phyloP scores from a whole-genome alignment of 1,140 invertebrate species.

The Sipha flava region DNA sequence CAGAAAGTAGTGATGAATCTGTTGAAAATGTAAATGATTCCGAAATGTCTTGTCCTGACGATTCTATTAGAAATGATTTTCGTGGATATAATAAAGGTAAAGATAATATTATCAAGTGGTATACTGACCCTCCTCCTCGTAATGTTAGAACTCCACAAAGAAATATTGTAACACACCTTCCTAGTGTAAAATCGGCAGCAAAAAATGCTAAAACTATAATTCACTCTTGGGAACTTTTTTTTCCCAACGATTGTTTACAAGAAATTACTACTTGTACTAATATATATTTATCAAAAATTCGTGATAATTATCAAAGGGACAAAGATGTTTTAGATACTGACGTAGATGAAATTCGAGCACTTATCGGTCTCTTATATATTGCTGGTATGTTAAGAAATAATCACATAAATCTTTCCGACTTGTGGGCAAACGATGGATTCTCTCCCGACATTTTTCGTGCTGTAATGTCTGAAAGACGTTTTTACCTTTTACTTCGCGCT shows the following conservation, averaged over 20 bases:
- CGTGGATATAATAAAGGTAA: background rate
- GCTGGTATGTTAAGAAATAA: slow-evolving; percentile 37
- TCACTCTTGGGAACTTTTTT: background rate
- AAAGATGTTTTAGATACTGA: no score
- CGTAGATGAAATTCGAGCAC: no score
- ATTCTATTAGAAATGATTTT: background rate
- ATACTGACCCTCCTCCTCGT: background rate
- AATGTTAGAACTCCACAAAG: background rate
- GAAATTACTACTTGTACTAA: slow-evolving; percentile 29
- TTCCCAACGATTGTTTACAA: background rate
- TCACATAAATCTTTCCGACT: no score
- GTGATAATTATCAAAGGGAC: slow-evolving; percentile 13
- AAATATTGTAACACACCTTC: background rate
- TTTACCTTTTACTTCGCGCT: slow-evolving; percentile 38
- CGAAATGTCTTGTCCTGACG: background rate
- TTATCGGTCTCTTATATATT: slow-evolving; percentile 34
- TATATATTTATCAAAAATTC: background rate
- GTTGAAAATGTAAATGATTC: background rate
- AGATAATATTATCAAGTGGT: background rate
- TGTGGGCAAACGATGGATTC: slow-evolving; percentile 39
- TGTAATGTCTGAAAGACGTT: slow-evolving; percentile 37
- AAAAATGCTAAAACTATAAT: background rate
- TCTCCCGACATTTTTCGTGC: slow-evolving; percentile 35
- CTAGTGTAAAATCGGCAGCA: background rate
- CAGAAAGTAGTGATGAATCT: background rate